Evolutionary conservation across 1,140 invertebrate genomes (phyloP), one percentile per base, ranked within the genome.

Genomic region (Potamilus streckersoni): DNA sequence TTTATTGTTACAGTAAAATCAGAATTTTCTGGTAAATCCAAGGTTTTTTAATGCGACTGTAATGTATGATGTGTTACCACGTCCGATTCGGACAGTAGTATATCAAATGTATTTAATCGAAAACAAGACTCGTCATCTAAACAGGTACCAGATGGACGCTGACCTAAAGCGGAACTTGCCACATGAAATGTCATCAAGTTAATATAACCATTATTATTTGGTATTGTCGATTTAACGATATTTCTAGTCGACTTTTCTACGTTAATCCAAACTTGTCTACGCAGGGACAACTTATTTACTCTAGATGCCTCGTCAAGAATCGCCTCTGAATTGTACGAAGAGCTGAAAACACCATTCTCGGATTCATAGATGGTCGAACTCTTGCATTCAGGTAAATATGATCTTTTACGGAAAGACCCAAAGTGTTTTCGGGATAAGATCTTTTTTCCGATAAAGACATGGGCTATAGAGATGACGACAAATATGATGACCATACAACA

Each of bases 401-500:
- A 63, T 67, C 12, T 74, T 27, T 16, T 57, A 27, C 38, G 5
- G 38, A 49, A 49, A 49, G 38, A 49, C 38, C 38, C 38, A 13
- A 58, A 73, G 19, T 68, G 3, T 71, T 49, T 76, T 11, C 57
- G 23, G 17, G 19, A 23, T 23, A 70, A 77, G 23, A 77, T 59
- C 4, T 69, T 60, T n/a, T 66, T 49, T n/a, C 75, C 70, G 4
- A 77, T 65, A 38, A 72, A 57, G 15, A 38, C 64, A 60, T 77
- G 73, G 70, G 73, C 73, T 14, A 72, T 58, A 14, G 31, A 31
- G 38, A 77, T 56, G 56, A 62, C 59, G 12, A 77, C 16, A 13
- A 77, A 61, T 58, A 77, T 77, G 5, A 57, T 0, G 23, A 69
- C 57, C 38, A 71, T 62, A 31, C 38, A 23, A 16, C 68, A 61